phyloP scores from a whole-genome alignment of 2,888 invertebrate species.

The Ormyrus labotus region DNA sequence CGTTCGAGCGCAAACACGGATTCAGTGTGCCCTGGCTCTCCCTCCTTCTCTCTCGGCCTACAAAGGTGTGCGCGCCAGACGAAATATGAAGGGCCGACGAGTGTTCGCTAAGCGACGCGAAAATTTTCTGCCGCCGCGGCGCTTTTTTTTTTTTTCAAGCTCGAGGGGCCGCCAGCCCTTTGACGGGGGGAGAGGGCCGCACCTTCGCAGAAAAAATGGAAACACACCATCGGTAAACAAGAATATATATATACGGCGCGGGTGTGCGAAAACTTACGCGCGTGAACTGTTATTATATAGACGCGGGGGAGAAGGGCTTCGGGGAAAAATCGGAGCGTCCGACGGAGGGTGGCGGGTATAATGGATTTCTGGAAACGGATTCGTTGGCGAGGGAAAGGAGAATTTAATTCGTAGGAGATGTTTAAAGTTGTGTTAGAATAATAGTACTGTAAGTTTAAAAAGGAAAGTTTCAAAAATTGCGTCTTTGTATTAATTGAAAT shows the following conservation, averaged over 20 bases:
- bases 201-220: not conserved
- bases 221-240: slow-evolving; percentile 40
- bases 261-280: slow-evolving; percentile 10
- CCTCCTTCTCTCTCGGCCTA: not conserved
- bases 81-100: not conserved
- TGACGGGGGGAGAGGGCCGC: not conserved
- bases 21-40: not conserved
- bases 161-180: not conserved
- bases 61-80: not conserved
- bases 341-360: not conserved
- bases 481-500: no score
- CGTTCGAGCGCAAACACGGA: not conserved
- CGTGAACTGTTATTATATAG: slow-evolving; percentile 5
- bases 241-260: slow-evolving; percentile 40
- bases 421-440: no score
- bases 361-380: not conserved
- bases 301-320: not conserved
- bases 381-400: not conserved
- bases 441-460: no score
- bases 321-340: not conserved
- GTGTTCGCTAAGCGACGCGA: not conserved
- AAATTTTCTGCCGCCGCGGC: slow-evolving; percentile 43
- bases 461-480: no score
- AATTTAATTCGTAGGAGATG: not conserved
- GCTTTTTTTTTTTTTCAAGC: slow-evolving; percentile 14